A percentile compares a stretch with the other conserved stretches of the same genome.
Evolutionary conservation across 2,113 vertebrate genomes (phyloP).

Genomic region (Crotalus helleri): DNA sequence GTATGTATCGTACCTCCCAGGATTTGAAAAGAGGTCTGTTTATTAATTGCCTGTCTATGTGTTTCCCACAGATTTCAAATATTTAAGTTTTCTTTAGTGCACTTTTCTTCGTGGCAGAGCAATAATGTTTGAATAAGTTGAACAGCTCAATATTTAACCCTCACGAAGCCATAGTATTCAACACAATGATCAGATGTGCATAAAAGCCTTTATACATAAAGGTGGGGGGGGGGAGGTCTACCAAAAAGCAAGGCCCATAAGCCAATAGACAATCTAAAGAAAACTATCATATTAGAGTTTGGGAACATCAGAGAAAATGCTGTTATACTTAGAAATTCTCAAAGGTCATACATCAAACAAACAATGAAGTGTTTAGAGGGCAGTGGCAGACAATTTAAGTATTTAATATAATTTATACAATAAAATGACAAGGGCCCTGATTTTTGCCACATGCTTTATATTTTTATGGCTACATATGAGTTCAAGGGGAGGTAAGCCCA

Average conservation of each 20-base stretch:
- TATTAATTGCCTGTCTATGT: background rate
- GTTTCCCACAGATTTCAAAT: background rate
- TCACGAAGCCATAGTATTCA: background rate
- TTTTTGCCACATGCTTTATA: background rate
- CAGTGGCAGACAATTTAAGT: background rate
- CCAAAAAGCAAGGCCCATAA: background rate
- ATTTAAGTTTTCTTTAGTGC: background rate
- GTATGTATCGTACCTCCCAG: background rate
- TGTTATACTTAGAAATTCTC: background rate
- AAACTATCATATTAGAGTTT: background rate
- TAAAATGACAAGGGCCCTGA: background rate
- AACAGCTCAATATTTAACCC: slow-evolving; percentile 7
- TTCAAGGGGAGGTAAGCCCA: background rate
- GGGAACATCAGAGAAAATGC: background rate
- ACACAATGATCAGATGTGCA: background rate
- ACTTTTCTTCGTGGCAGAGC: background rate
- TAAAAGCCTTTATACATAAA: background rate
- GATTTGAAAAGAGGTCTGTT: background rate
- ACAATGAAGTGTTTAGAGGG: background rate
- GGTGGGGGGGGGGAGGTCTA: background rate
- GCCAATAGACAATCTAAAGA: background rate
- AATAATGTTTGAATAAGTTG: slow-evolving; percentile 18
- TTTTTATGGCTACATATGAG: background rate
- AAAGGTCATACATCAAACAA: background rate
- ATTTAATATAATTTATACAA: background rate